These are phyloP conservation scores for Pelochelys cantorii DNA, from an alignment of 2,797 vertebrate genomes.

Conservation along the genomic window DNA sequence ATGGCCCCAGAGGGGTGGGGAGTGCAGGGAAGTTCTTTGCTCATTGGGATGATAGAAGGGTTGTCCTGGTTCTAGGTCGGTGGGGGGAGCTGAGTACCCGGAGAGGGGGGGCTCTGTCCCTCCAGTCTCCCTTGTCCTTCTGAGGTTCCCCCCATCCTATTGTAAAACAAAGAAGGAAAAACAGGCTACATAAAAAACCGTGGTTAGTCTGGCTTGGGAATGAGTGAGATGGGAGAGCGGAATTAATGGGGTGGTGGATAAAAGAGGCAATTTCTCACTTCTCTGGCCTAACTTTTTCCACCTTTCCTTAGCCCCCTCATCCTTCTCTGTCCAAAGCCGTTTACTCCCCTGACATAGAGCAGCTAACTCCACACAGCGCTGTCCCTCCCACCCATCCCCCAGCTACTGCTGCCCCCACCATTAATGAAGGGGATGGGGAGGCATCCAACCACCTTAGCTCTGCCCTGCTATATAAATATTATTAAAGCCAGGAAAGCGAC, in stretches of 20 bases:
- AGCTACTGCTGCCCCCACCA: neutral
- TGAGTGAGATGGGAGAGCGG: neutral
- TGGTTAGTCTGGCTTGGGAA: neutral
- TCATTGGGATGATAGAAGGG: neutral
- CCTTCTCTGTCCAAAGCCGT: neutral
- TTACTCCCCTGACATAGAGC: fast-evolving
- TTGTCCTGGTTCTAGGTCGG: neutral
- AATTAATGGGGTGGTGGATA: neutral
- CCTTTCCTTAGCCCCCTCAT: neutral
- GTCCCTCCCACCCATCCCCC: neutral
- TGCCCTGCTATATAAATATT: neutral
- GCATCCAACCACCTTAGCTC: neutral
- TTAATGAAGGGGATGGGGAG: neutral
- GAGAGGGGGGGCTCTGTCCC: neutral
- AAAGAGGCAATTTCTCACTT: neutral
- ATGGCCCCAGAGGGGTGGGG: neutral
- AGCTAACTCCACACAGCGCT: fast-evolving
- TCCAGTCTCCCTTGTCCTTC: neutral
- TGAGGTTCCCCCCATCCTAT: neutral
- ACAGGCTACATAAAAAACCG: neutral
- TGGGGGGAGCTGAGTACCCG: neutral
- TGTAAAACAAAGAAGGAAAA: neutral
- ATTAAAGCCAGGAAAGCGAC: neutral
- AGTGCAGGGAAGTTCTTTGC: neutral
- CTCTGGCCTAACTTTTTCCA: neutral